Evolutionary conservation across 2,113 vertebrate genomes (phyloP), one percentile per base, ranked within the genome.

Genomic region (Plestiodon gilberti): DNA sequence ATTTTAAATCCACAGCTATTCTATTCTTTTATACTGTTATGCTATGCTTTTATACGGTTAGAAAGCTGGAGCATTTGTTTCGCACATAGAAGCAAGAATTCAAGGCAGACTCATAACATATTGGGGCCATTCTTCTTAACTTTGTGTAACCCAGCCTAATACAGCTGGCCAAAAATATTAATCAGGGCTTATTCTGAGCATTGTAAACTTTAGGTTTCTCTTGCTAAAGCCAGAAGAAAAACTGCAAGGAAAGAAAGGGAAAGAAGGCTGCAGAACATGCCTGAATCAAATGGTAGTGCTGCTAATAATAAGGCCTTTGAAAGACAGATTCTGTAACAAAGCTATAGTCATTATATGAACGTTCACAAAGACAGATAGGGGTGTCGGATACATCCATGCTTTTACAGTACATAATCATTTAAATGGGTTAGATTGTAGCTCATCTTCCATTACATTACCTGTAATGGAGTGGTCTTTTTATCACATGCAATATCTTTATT

Each of bases 191-290:
- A 30, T 20, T 62, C 52, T 61, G 8, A 78, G 30, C 22, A 62
- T 64, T 74, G 38, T n/a, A 73, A n/a, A 62, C 25, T 57, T 52
- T 67, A 71, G 77, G 33, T n/a, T 79, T 57, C 10, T 77, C 28
- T 23, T 15, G 71, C 79, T 92, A 69, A 86, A 78, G 73, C 77
- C 9, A 52, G 80, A 85, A 70, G 38, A 40, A 77, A 9, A 48
- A 82, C 14, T 30, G 62, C 6, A 87, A 88, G 43, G 35, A 90
- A 82, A 84, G 82, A 38, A 62, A 86, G 82, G 22, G 83, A 85
- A 88, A 73, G 82, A 86, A 85, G 85, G 78, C 48, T 35, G 86
- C 85, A 83, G 52, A 76, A 93, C 18, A 79, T 73, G 43, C 71
- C 4, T 35, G 35, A 79, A 71, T 88, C 2, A 74, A 84, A 76